Evolutionary conservation across 2,113 vertebrate genomes (phyloP).

Genomic region (Trematomus loennbergii): DNA sequence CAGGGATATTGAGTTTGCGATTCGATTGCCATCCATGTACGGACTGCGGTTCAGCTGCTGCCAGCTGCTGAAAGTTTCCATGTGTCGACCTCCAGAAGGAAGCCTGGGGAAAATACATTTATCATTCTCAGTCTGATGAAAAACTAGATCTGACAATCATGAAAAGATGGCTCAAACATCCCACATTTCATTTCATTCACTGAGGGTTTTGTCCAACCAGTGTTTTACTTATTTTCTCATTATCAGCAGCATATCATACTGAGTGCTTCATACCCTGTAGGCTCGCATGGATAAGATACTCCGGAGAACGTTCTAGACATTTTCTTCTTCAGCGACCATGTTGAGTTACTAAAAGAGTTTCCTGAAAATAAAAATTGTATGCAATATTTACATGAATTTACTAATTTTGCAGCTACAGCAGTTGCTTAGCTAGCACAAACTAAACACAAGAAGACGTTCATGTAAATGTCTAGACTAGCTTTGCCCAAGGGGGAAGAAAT

Average conservation of each 20-base stretch:
- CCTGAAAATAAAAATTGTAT: constrained; percentile 59
- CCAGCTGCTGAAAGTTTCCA: constrained; percentile 66
- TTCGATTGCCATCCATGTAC: constrained; percentile 54
- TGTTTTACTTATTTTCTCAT: too few relatives aligned
- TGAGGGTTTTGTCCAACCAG: too few relatives aligned
- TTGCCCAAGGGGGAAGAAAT: too few relatives aligned
- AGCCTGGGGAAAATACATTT: constrained; percentile 54
- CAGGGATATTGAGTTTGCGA: constrained; percentile 43
- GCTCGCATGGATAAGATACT: constrained; percentile 56
- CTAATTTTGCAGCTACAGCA: too few relatives aligned
- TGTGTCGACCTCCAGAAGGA: constrained; percentile 43
- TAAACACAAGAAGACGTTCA: not conserved
- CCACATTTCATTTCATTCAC: not conserved
- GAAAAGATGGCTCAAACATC: not conserved
- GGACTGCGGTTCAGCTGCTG: constrained; percentile 69
- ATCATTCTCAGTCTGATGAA: constrained; percentile 20
- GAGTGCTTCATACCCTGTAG: constrained; percentile 52
- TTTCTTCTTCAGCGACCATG: constrained; percentile 66
- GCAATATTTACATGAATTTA: not conserved
- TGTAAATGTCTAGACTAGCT: not conserved
- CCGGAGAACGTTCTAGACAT: constrained; percentile 64
- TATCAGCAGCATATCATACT: not conserved
- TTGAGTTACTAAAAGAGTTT: constrained; percentile 64
- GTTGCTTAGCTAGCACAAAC: not conserved
- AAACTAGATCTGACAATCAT: constrained; percentile 35